phyloP scores from a whole-genome alignment of 2,113 vertebrate species.

The Rhinoptilus africanus region DNA sequence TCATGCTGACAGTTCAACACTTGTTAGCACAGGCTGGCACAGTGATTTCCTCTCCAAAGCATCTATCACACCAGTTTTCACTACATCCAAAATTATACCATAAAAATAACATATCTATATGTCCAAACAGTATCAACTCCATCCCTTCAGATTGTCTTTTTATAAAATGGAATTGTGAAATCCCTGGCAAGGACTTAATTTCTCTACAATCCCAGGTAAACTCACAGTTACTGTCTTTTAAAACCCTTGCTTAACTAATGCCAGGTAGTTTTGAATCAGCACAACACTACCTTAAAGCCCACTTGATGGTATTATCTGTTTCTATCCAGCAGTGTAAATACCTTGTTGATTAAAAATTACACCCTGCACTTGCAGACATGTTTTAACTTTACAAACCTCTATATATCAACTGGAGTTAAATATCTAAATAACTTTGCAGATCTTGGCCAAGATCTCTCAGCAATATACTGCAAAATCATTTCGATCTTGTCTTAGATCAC shows the following conservation, averaged over 20 bases:
- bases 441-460: not conserved
- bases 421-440: not conserved
- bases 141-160: not conserved
- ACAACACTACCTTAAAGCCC: not conserved
- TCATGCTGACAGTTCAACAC: not conserved
- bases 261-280: not conserved
- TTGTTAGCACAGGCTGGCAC: not conserved
- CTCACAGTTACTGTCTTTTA: not conserved
- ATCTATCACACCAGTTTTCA: not conserved
- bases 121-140: not conserved
- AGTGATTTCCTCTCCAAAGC: not conserved
- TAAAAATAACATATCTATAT: not conserved
- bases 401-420: not conserved
- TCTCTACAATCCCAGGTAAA: not conserved
- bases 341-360: not conserved
- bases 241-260: not conserved
- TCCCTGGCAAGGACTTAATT: not conserved
- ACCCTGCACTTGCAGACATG: not conserved
- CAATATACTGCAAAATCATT: not conserved
- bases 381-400: not conserved
- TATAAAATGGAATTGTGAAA: not conserved
- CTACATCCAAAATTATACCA: not conserved
- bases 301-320: not conserved
- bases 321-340: not conserved
- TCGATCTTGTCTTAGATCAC: not conserved